These are phyloP conservation scores for Peromyscus leucopus DNA, from an alignment of 2,113 vertebrate genomes.

Conservation along the genomic window DNA sequence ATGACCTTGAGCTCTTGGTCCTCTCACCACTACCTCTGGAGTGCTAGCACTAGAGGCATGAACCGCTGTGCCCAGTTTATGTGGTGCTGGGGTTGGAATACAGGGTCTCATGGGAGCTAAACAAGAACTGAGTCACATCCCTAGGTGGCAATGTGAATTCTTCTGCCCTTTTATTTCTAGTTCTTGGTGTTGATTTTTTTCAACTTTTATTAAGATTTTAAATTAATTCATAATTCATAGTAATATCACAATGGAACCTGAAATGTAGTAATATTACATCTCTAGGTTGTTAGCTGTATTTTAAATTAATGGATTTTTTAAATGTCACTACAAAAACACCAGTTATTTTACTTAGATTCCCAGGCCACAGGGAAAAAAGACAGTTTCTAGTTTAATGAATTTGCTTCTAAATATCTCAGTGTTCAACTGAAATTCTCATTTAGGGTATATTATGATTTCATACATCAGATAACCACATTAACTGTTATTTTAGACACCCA, in stretches of 20 bases:
- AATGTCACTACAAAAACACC: background rate
- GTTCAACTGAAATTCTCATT: conserved; percentile 54
- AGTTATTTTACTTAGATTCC: conserved; percentile 50
- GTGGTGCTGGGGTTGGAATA: background rate
- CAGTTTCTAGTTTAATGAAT: conserved; percentile 58
- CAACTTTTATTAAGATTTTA: conserved; percentile 9
- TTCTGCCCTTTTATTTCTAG: conserved; percentile 23
- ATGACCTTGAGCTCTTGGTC: background rate
- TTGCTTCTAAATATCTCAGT: conserved; percentile 58
- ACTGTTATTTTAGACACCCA: conserved; percentile 64
- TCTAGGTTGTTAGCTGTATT: conserved; percentile 56
- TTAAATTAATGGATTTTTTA: conserved; percentile 32
- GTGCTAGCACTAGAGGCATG: background rate
- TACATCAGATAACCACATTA: conserved; percentile 65
- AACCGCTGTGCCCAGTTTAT: background rate
- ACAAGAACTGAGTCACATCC: too few species aligned
- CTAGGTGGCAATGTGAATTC: background rate
- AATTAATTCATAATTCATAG: conserved; percentile 45
- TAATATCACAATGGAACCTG: background rate
- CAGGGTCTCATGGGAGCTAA: background rate
- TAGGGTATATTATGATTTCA: conserved; percentile 67
- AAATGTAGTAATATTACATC: conserved; percentile 39
- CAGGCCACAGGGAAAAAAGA: background rate
- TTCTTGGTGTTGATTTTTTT: background rate
- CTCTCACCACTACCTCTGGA: too few species aligned